Evolutionary conservation across 2,888 invertebrate genomes (phyloP).

Genomic region (Bruchidius siliquastri): DNA sequence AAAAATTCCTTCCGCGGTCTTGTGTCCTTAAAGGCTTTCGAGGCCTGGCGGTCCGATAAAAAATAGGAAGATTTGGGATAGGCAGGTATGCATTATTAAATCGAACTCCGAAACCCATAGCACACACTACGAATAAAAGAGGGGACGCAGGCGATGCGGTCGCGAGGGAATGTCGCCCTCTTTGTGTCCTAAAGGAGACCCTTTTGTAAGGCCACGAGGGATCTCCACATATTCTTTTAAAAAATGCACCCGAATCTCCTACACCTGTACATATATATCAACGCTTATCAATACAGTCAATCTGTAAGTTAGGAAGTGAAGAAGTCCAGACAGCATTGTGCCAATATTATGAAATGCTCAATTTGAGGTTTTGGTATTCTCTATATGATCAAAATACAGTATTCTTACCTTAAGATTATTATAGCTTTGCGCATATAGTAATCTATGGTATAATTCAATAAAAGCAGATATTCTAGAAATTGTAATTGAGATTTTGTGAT

Average conservation of each 20-base stretch:
- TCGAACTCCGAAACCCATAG: constrained; percentile 5
- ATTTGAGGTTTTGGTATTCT: too few relatives aligned
- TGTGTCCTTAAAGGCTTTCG: constrained; percentile 2
- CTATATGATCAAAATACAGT: too few relatives aligned
- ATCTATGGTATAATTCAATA: too few relatives aligned
- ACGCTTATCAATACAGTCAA: too few relatives aligned
- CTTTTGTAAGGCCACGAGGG: background rate
- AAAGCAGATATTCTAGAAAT: too few relatives aligned
- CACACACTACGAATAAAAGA: background rate
- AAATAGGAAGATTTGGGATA: constrained; percentile 22
- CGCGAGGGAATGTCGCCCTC: background rate
- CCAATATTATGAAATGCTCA: too few relatives aligned
- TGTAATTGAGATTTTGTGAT: too few relatives aligned
- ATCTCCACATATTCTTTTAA: background rate
- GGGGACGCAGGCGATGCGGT: background rate
- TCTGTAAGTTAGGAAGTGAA: too few relatives aligned
- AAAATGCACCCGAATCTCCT: background rate
- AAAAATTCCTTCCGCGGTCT: background rate
- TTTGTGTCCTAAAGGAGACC: background rate
- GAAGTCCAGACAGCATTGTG: too few relatives aligned
- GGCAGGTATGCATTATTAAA: constrained; percentile 27
- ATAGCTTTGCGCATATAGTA: too few relatives aligned
- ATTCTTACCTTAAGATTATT: too few relatives aligned
- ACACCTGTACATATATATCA: background rate
- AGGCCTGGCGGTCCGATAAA: constrained; percentile 11